Conservation (phyloP, 2,888 invertebrate species). For the Panzeria rudis region DNA sequence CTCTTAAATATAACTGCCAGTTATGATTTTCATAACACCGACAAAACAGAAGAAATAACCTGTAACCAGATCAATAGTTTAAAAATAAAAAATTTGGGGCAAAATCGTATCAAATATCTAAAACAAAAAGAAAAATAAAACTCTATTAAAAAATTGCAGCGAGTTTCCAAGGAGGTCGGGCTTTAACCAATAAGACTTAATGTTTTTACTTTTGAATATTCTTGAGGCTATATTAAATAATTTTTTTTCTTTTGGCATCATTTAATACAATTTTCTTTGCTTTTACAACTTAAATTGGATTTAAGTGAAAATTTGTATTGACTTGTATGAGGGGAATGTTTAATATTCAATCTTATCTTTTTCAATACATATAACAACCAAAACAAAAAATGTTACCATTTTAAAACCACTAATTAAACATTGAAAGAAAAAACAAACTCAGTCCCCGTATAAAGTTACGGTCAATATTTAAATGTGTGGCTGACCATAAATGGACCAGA, state of each 20-base stretch:
- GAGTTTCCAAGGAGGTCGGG: slow-evolving; percentile 6
- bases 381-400: slow-evolving; percentile 34
- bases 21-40: slow-evolving; percentile 17
- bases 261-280: slow-evolving; percentile 2
- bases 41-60: slow-evolving; percentile 52
- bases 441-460: slow-evolving; percentile 23
- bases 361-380: slow-evolving; percentile 27
- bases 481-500: slow-evolving; percentile 39
- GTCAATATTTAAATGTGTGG: slow-evolving; percentile 33
- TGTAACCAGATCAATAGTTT: slow-evolving; percentile 32
- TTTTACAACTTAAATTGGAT: not conserved
- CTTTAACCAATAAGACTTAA: slow-evolving; percentile 13
- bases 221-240: slow-evolving; percentile 55
- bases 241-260: slow-evolving; percentile 19
- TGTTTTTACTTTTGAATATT: slow-evolving; percentile 60
- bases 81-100: not conserved
- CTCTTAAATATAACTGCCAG: slow-evolving; percentile 9
- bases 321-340: slow-evolving; percentile 29
- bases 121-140: slow-evolving; percentile 24
- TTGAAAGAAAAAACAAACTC: not conserved
- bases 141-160: not conserved
- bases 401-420: slow-evolving; percentile 57
- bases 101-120: slow-evolving; percentile 26
- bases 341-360: slow-evolving; percentile 4
- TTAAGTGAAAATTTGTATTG: slow-evolving; percentile 4